Base-by-base conservation (phyloP, 2,888 invertebrate species). In the Limnephilus lunatus region DNA sequence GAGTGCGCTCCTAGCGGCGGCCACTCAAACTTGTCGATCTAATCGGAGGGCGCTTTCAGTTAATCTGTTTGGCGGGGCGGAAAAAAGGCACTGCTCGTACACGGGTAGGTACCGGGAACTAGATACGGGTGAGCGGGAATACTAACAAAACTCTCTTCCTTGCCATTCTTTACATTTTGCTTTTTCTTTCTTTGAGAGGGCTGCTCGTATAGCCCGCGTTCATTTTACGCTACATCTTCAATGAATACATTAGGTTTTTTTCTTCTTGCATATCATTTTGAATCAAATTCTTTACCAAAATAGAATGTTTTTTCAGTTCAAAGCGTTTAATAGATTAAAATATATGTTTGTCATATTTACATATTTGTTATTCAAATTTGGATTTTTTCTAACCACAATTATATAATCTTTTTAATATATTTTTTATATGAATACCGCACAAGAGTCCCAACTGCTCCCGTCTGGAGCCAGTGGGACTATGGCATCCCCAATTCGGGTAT, bases 1-100 rank as follows among this genome's bases (percentile, higher is more conserved):
- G 82, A 89, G 81, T 81, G 39, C 83, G 83, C 88, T 32, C 53
- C 90, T 90, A 91, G 92, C 92, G 90, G 92, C 90, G 85, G 35
- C 44, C 81, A 32, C 88, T 85, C 89, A 83, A 91, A 92, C 53
- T 81, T 92, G 81, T 86, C 86, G 92, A 90, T 87, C 86, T 89
- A 90, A 92, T 92, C 90, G 92, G 68, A 44, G 35, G 90, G 31
- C 88, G 91, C 88, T 90, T 89, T 81, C 89, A 92, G 92, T 92
- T 91, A 92, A 92, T 92, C 92, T 91, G 91, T 90, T 91, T 92
- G 92, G 88, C 91, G 90, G 90, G 86, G 91, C 89, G 90, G 92
- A 91, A 92, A 92, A 92, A 92, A 92, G 92, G 92, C 85, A 90
- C 87, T 11, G 53, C 80, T 68, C 31, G 32, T 68, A 68, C 39